Evolutionary conservation across 2,797 vertebrate species (phyloP), one percentile per base, ranked within the genome.

Genomic region (Manis crassicaudata): DNA sequence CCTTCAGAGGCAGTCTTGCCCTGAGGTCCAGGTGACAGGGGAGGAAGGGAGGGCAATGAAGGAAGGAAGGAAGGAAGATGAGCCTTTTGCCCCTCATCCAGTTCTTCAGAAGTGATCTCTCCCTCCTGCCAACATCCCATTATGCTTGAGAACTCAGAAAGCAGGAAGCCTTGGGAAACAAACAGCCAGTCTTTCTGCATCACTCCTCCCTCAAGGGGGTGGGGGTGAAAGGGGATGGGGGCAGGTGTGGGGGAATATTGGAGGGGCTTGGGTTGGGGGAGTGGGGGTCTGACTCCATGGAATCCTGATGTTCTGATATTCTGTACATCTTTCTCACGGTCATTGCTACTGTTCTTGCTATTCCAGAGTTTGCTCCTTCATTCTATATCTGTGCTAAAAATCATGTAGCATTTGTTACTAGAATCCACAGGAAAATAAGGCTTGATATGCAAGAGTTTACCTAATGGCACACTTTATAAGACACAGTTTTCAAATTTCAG

Each of bases 401-500:
- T 29, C 50, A 50, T 0, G 18, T 54, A 52, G 46, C 21, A 3
- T 87, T 93, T 95, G 52, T 58, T 82, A 37, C 81, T 29, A 20
- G 73, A 94, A 75, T 83, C 72, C 68, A 83, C 50, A 62, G 75
- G 80, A 90, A 88, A 90, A 77, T 75, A 73, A 92, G 35, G 25
- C 50, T 37, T 60, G 70, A 40, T 20, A n/a, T 40, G 72, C 60
- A 90, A 54, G 27, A 7, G 92, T 86, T 75, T 32, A 92, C 54
- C 52, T 72, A 63, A 67, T 7, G 20, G 73, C n/a, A 90, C 75
- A 90, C 40, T 67, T 80, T 67, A 60, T 73, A 50, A 80, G 67
- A 93, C 88, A 35, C 40, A 60, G 73, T 94, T 92, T 68, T 54
- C n/a, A 76, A 62, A 88, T 96, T 85, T 62, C 43, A 84, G 17